phyloP scores from a whole-genome alignment of 2,888 invertebrate genomes.

The Zaprionus obscuricornis region DNA sequence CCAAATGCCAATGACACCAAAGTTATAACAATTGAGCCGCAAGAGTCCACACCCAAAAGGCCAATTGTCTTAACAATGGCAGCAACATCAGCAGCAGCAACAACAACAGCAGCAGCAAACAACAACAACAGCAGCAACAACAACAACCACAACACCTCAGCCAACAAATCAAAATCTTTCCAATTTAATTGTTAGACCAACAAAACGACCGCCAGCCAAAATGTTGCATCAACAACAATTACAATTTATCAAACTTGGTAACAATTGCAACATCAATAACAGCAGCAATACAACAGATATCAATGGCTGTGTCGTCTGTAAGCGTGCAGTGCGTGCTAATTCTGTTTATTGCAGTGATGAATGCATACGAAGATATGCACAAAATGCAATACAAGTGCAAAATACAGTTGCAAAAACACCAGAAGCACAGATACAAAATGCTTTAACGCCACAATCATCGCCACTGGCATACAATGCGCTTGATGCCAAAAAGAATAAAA shows the following conservation, averaged over 20 bases:
- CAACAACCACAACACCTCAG: background rate
- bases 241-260: slow-evolving; percentile 60
- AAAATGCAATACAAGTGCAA: slow-evolving; percentile 85
- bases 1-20: slow-evolving; percentile 36
- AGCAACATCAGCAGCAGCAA: slow-evolving; percentile 7
- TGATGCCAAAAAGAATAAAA: slow-evolving; percentile 80
- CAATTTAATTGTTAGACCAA: slow-evolving; percentile 11
- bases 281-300: too few relatives aligned
- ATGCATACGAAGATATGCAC: slow-evolving; percentile 93
- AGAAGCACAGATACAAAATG: slow-evolving; percentile 44
- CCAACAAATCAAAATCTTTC: background rate
- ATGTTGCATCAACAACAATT: slow-evolving; percentile 60
- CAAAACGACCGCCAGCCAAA: slow-evolving; percentile 18
- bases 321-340: slow-evolving; percentile 88
- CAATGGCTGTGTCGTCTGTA: slow-evolving; percentile 93
- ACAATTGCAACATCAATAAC: slow-evolving; percentile 17
- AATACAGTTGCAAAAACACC: slow-evolving; percentile 63
- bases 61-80: slow-evolving; percentile 4
- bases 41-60: slow-evolving; percentile 17
- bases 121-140: background rate
- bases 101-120: background rate
- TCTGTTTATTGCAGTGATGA: slow-evolving; percentile 95
- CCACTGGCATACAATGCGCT: slow-evolving; percentile 28
- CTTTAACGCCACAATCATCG: background rate
- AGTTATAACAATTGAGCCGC: slow-evolving; percentile 16